These are phyloP conservation scores for Pristiophorus japonicus DNA, from an alignment of 2,113 vertebrate genomes.

Conservation along the genomic window DNA sequence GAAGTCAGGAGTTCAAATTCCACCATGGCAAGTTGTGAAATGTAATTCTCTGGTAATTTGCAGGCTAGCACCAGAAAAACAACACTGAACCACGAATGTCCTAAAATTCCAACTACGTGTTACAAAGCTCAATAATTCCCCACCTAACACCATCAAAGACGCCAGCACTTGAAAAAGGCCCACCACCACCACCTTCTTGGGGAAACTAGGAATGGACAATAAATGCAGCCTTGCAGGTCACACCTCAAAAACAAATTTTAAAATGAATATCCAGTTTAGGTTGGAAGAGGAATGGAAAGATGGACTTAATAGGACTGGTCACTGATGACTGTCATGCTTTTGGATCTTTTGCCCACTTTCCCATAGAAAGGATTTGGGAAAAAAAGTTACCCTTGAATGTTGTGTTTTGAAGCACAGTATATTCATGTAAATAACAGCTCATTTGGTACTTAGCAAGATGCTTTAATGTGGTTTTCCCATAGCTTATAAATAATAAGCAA, in stretches of 20 bases:
- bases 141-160: neutral
- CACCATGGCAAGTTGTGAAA: neutral
- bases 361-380: too few relatives aligned
- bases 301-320: neutral
- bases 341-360: too few relatives aligned
- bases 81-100: neutral
- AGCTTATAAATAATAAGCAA: too few relatives aligned
- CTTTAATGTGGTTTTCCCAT: too few relatives aligned
- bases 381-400: too few relatives aligned
- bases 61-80: neutral
- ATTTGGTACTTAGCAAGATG: too few relatives aligned
- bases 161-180: neutral
- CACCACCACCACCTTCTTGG: neutral
- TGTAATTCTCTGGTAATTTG: neutral
- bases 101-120: neutral
- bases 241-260: neutral
- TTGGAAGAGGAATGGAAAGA: neutral
- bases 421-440: too few relatives aligned
- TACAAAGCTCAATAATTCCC: neutral
- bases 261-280: neutral
- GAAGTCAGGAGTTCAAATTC: neutral
- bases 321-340: too few relatives aligned
- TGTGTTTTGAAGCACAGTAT: too few relatives aligned
- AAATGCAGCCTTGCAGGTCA: neutral
- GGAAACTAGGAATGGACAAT: neutral